Conservation (phyloP, 2,797 vertebrate species). For the Alauda arvensis region DNA sequence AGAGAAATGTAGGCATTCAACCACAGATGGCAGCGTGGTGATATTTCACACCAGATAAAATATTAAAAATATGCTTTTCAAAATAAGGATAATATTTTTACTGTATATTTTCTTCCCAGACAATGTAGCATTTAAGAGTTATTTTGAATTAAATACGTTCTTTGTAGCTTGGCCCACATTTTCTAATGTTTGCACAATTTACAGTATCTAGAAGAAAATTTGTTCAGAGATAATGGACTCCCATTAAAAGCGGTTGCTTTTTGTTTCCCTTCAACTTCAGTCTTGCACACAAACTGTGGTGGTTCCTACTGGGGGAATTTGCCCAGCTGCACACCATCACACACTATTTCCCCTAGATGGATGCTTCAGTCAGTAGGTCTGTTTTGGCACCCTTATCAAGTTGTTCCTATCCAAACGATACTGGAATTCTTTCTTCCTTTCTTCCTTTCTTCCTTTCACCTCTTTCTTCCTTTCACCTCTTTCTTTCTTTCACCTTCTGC, state of each 20-base stretch:
- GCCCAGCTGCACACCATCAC: neutral
- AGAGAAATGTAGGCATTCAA: neutral
- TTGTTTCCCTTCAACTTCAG: neutral
- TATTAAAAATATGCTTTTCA: neutral
- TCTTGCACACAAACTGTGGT: neutral
- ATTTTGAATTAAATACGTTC: neutral
- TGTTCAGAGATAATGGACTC: neutral
- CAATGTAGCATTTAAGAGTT: neutral
- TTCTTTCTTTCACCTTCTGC: neutral
- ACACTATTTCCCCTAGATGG: neutral
- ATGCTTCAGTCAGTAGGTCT: neutral
- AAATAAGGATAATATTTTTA: neutral
- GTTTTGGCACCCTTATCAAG: neutral
- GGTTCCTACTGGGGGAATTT: neutral
- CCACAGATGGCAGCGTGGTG: accelerated
- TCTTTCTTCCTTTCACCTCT: neutral
- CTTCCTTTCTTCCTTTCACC: neutral
- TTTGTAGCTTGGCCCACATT: neutral
- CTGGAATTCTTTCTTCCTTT: neutral
- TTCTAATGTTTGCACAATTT: neutral
- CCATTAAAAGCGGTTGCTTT: neutral
- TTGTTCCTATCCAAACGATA: neutral
- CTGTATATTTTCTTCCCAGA: neutral
- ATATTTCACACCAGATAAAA: neutral
- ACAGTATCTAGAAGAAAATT: neutral